Evolutionary conservation across 2,888 invertebrate species (phyloP), one percentile per base, ranked within the genome.

Genomic region (Hemistola chrysoprasaria): DNA sequence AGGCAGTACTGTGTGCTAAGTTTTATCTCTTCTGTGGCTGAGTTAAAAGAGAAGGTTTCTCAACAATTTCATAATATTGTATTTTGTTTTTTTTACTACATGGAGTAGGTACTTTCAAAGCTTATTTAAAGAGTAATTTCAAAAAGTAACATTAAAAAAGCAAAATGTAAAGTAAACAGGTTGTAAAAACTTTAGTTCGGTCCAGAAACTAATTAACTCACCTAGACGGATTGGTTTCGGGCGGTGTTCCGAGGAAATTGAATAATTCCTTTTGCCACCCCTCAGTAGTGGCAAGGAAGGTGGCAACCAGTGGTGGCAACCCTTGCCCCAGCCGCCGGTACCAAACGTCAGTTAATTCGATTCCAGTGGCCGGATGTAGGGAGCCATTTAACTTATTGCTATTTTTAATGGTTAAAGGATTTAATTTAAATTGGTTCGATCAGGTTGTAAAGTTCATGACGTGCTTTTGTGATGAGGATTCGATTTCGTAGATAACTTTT

Each of bases 251-350:
- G 23, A 44, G 51, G 51, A 54, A 54, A 54, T 51, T 54, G 51
- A 54, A 54, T 54, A 51, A 54, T 54, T 51, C 51, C 51, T 51
- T 49, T 30, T 31, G 29, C 49, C 45, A 29, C 42, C 44, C 32
- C 32, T 22, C 29, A 4, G 16, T 16, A 16, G 16, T 16, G 16
- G 16, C 16, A 16, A 16, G 3, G 11, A n/a, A n/a, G 8, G 8
- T 6, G 8, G 8, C 25, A 23, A 23, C n/a, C n/a, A n/a, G n/a
- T 8, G 25, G 25, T 16, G 8, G 11, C 30, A 23, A 31, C 38
- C 31, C 38, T 42, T 33, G 32, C 36, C 27, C 16, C 16, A n/a
- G 35, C 27, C 11, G 31, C 20, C 8, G 20, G 22, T n/a, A 8
- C 20, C 16, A 11, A 20, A 11, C 36, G 27, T 28, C 27, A 31